Base-by-base conservation (phyloP, 2,888 invertebrate species). In the Netelia virgata region DNA sequence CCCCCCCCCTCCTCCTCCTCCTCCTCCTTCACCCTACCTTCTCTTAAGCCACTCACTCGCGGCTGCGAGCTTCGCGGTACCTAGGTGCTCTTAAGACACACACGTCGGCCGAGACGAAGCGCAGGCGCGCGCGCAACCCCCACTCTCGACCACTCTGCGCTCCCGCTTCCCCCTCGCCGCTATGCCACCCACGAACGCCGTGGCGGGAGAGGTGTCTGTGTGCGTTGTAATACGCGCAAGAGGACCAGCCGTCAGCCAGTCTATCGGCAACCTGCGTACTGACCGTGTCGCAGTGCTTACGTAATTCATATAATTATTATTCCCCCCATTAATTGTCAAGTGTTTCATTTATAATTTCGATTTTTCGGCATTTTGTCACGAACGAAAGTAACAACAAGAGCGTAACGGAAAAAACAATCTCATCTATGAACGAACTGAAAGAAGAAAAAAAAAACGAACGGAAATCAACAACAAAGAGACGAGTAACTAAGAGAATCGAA, bases 241-340 rank as follows among this genome's bases (percentile, higher is more conserved):
- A 64, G 84, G 74, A 78, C 78, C 53, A 55, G 83, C 50, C 72
- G 84, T 84, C 88, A 87, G 91, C 92, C 93, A 93, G 93, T 93
- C 92, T 92, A 92, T 93, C 93, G 93, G 93, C 92, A 93, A 93
- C 93, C 92, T 92, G 93, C 93, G 93, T 90, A 92, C 92, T 90
- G 91, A 89, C 89, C 90, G 93, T 91, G 92, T 93, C 93, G 93
- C 92, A 91, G 92, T 89, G 90, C 91, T 92, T 92, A 91, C 90
- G 91, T 92, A 91, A 92, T 18, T 16, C 88, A 90, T 87, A 89
- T 90, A 87, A 88, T 91, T 91, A 91, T 92, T 92, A 91, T 92
- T 89, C 87, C 84, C 28, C 87, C 84, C 28, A 69, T 91, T 92
- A 88, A 87, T 90, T 89, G 87, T 89, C 89, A 88, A 47, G 90